These are phyloP conservation scores for Rhyacophila evoluta DNA, from an alignment of 2,888 invertebrate genomes.

Conservation along the genomic window DNA sequence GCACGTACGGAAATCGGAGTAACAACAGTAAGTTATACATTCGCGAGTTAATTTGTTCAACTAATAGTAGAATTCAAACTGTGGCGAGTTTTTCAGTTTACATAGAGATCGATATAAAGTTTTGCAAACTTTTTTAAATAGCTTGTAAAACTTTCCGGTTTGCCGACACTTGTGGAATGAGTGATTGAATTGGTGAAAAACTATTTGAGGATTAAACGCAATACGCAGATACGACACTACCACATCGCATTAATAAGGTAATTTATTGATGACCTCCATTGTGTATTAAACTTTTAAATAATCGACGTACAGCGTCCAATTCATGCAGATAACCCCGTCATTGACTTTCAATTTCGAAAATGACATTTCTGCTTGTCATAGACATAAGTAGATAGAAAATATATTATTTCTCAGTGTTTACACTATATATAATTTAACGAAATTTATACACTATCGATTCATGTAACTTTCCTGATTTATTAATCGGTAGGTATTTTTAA, in stretches of 20 bases:
- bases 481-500: too few relatives aligned
- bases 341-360: slow-evolving; percentile 16
- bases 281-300: too few relatives aligned
- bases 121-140: background rate
- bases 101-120: background rate
- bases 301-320: background rate
- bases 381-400: background rate
- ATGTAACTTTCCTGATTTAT: too few relatives aligned
- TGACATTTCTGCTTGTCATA: background rate
- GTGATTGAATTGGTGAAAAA: slow-evolving; percentile 38
- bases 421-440: background rate
- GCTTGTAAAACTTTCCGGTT: slow-evolving; percentile 4
- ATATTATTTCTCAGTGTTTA: background rate
- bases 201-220: slow-evolving; percentile 31
- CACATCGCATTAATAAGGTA: background rate
- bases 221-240: background rate
- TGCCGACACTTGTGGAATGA: slow-evolving; percentile 40
- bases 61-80: background rate
- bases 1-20: background rate
- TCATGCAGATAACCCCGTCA: background rate
- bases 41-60: background rate
- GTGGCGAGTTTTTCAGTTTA: background rate
- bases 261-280: background rate
- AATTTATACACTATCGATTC: too few relatives aligned
- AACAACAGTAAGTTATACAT: background rate